Conservation (phyloP, 1,140 invertebrate genomes). For the Ericerus pela region DNA sequence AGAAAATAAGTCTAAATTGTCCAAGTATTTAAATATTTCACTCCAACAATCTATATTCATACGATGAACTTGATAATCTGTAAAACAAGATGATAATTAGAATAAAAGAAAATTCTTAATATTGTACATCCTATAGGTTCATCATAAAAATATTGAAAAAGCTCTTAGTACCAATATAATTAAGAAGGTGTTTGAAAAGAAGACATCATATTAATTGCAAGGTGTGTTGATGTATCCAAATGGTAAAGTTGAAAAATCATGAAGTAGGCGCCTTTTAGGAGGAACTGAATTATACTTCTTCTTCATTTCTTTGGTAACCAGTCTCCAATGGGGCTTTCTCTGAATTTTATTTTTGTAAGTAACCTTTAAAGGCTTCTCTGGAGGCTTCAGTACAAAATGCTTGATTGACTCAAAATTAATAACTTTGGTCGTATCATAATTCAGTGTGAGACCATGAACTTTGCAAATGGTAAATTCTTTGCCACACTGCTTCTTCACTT, state of each 20-base stretch:
- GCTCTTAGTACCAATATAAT: no score
- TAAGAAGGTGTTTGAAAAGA: no score
- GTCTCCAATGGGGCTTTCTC: neutral
- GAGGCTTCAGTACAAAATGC: neutral
- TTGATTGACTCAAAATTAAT: slow-evolving; percentile 23
- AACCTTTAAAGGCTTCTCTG: neutral
- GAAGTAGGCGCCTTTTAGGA: neutral
- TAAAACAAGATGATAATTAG: no score
- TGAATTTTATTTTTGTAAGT: neutral
- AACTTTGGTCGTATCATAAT: slow-evolving; percentile 15
- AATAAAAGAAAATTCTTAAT: no score
- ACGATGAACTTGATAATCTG: no score
- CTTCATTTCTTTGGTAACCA: neutral
- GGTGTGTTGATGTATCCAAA: neutral
- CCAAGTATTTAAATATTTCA: no score
- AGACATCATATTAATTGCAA: no score
- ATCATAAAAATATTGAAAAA: no score
- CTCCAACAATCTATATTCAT: no score
- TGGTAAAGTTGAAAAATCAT: neutral
- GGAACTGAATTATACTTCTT: neutral
- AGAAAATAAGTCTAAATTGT: no score
- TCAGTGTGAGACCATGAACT: slow-evolving; percentile 22
- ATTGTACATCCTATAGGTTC: no score
- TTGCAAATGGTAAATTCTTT: slow-evolving; percentile 16
- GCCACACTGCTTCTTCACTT: slow-evolving; percentile 12